Base-by-base conservation (phyloP, 2,888 invertebrate genomes). In the Polyploca ridens region DNA sequence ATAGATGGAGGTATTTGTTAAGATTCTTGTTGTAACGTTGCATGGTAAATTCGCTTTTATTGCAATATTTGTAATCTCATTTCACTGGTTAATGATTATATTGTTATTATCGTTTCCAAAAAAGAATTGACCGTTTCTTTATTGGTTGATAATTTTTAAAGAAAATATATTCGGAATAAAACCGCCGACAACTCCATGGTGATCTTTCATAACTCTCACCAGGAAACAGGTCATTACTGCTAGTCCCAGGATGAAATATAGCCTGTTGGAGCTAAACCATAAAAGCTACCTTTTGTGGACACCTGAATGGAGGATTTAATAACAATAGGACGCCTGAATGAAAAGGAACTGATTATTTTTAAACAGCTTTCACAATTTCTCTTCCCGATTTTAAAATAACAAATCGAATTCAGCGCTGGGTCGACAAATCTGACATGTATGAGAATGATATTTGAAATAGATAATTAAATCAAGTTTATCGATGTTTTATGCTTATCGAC, bases 211-310 rank as follows among this genome's bases (percentile, higher is more conserved):
- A 10, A 2, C 10, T 19, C 54, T 10, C 19, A 19, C 10, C 71
- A 66, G 75, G 73, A 73, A 74, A 64, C 67, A 68, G 72, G 64
- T 72, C 75, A 75, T 75, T 75, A 74, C 66, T 63, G 64, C 61
- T 61, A 58, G 27, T 64, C 62, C 59, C 69, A 65, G 73, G 67
- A 68, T 68, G 64, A 68, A 71, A 76, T 70, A 68, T 68, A 63
- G 66, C 64, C 19, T 19, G 19, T 5, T 54, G 19, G 54, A n/a
- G 10, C 10, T 54, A 41, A 41, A 16, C 10, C 19, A 14, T 54
- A 54, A 54, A 19, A 19, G 54, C 19, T 54, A 19, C 10, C 16
- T 54, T 10, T 54, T 54, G 54, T 54, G 54, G 49, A 49, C 38
- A 38, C n/a, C 14, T 49, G 49, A 49, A 49, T 49, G 49, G 49